These are phyloP conservation scores for Maniola jurtina DNA, from an alignment of 1,140 invertebrate genomes.

Conservation along the genomic window DNA sequence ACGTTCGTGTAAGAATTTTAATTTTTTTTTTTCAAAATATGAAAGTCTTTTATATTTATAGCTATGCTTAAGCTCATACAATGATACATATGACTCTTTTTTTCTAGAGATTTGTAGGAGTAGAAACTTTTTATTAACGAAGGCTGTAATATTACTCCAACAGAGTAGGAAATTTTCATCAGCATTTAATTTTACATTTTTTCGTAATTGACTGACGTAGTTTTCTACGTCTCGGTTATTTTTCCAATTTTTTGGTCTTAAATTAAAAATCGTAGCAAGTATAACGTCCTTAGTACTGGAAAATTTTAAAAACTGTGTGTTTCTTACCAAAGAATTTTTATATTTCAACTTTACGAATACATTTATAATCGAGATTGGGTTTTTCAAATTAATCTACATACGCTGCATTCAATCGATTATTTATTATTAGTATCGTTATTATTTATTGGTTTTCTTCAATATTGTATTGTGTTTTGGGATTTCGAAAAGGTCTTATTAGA, in stretches of 20 bases:
- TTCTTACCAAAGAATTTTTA: slow-evolving; percentile 9
- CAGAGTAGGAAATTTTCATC: no score
- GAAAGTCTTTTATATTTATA: no score
- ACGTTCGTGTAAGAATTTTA: no score
- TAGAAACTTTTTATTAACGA: no score
- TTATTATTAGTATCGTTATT: not conserved
- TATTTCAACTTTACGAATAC: not conserved
- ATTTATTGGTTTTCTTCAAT: not conserved
- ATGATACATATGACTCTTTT: no score
- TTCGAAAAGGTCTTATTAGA: slow-evolving; percentile 5
- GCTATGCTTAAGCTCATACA: no score
- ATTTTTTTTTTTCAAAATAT: no score
- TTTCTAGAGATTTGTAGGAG: no score
- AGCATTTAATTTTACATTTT: no score
- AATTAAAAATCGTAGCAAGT: slow-evolving; percentile 3
- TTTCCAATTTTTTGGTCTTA: not conserved
- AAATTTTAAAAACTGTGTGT: slow-evolving; percentile 19
- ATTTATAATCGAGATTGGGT: slow-evolving; percentile 1
- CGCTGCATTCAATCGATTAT: slow-evolving; percentile 10
- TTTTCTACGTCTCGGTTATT: not conserved
- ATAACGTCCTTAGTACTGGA: not conserved
- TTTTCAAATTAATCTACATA: slow-evolving; percentile 20
- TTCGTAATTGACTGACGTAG: no score
- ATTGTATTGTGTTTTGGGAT: slow-evolving; percentile 9
- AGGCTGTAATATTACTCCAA: no score